Evolutionary conservation across 2,113 vertebrate genomes (phyloP).

Genomic region (Sander vitreus): DNA sequence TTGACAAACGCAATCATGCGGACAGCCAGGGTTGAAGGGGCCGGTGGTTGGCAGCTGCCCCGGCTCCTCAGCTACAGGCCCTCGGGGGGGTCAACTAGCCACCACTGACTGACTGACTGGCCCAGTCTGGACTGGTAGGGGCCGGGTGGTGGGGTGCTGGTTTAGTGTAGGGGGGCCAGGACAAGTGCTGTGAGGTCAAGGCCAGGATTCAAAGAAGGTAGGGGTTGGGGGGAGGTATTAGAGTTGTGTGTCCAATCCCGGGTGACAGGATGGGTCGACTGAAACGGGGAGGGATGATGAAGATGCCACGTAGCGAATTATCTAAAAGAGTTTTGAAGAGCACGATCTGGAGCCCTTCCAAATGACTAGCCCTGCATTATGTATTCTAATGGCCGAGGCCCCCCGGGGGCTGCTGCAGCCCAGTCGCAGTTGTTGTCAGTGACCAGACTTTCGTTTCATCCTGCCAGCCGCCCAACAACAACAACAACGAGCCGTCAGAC

Average conservation of each 20-base stretch:
- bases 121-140: constrained; percentile 55
- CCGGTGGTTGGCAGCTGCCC: constrained; percentile 85
- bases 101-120: constrained; percentile 60
- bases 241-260: constrained; percentile 31
- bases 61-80: constrained; percentile 80
- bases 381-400: constrained; percentile 75
- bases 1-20: constrained; percentile 87
- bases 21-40: constrained; percentile 82
- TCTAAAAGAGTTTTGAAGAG: constrained; percentile 81
- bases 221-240: constrained; percentile 39
- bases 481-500: constrained; percentile 33
- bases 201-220: constrained; percentile 51
- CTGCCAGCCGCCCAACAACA: constrained; percentile 30
- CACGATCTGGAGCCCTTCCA: constrained; percentile 83
- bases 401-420: constrained; percentile 50
- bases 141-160: constrained; percentile 40
- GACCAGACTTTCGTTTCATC: constrained; percentile 48
- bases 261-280: constrained; percentile 39
- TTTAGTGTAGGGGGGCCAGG: constrained; percentile 40
- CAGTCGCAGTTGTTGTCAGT: constrained; percentile 58
- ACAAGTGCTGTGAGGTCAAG: constrained; percentile 63
- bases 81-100: constrained; percentile 71
- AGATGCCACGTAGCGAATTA: constrained; percentile 68
- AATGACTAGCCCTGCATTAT: constrained; percentile 80
- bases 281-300: constrained; percentile 29